phyloP scores from a whole-genome alignment of 2,113 vertebrate species.

The Pluvianellus socialis region DNA sequence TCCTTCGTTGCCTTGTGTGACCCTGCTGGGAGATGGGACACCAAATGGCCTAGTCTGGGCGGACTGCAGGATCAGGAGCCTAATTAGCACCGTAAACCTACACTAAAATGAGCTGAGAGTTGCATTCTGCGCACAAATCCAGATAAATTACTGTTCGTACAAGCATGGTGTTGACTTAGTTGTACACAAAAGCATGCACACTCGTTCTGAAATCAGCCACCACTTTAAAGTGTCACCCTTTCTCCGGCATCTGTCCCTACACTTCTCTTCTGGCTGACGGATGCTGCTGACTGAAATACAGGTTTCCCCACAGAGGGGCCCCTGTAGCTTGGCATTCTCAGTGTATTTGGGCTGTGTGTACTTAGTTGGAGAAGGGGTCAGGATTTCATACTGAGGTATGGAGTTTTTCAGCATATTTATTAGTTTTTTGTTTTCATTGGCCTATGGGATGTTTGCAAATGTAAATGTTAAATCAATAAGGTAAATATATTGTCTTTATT shows the following conservation, averaged over 20 bases:
- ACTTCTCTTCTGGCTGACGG: not conserved
- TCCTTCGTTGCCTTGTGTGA: accelerated
- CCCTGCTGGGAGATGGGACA: not conserved
- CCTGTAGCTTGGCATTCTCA: constrained; percentile 60
- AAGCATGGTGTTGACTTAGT: accelerated
- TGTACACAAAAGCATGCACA: not conserved
- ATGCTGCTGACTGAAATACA: constrained; percentile 40
- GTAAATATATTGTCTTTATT: not conserved
- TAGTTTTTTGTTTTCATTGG: constrained; percentile 40
- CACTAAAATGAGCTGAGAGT: not conserved
- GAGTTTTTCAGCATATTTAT: constrained; percentile 58
- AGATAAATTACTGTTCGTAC: not conserved
- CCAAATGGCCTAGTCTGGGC: not conserved
- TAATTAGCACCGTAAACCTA: accelerated
- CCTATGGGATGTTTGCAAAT: not conserved
- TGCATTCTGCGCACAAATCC: not conserved
- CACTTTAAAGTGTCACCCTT: not conserved
- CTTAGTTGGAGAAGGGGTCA: constrained; percentile 66
- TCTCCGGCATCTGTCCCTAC: not conserved
- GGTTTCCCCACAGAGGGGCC: constrained; percentile 59
- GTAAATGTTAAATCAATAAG: not conserved
- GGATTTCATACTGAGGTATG: constrained; percentile 64
- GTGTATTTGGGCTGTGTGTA: constrained; percentile 54
- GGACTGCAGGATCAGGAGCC: not conserved
- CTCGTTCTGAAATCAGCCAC: not conserved